A percentile compares a stretch with the other conserved stretches of the same genome.
These are phyloP conservation scores for Bergia sp. DNA, from an alignment of 92 coral and sea anemone genomes.

Conservation along the genomic window DNA sequence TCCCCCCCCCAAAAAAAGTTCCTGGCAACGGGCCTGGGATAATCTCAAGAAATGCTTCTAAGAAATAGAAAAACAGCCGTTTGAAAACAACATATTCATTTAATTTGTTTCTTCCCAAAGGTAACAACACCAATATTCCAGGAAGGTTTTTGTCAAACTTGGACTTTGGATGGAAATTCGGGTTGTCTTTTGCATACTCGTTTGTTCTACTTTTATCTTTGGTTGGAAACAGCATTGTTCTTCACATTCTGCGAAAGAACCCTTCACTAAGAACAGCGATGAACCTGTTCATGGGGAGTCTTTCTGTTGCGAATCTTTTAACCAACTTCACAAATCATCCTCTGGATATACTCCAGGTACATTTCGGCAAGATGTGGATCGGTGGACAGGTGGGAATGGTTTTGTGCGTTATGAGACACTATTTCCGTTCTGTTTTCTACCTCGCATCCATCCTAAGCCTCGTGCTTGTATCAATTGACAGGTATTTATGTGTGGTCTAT, in stretches of 20 bases:
- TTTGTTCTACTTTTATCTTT: conserved; percentile 11
- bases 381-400: conserved; percentile 1
- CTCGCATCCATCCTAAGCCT: conserved; percentile 4
- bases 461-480: conserved; percentile 20
- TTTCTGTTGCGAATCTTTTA: conserved; percentile 22
- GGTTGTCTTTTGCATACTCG: neutral
- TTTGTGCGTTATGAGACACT: neutral
- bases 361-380: conserved; percentile 20
- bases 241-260: neutral
- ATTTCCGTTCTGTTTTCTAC: conserved; percentile 16
- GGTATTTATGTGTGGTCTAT: neutral
- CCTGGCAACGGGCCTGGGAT: too few relatives aligned
- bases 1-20: too few relatives aligned
- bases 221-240: conserved; percentile 15
- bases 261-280: conserved; percentile 22
- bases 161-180: conserved; percentile 6
- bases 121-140: conserved; percentile 8
- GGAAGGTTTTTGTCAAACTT: neutral
- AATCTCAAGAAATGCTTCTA: too few relatives aligned
- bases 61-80: too few relatives aligned
- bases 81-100: too few relatives aligned
- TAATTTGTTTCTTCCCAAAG: neutral
- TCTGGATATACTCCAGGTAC: conserved; percentile 4
- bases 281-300: conserved; percentile 17
- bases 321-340: conserved; percentile 9